Conservation (phyloP, 2,888 invertebrate genomes). For the Drosophila borborema region DNA sequence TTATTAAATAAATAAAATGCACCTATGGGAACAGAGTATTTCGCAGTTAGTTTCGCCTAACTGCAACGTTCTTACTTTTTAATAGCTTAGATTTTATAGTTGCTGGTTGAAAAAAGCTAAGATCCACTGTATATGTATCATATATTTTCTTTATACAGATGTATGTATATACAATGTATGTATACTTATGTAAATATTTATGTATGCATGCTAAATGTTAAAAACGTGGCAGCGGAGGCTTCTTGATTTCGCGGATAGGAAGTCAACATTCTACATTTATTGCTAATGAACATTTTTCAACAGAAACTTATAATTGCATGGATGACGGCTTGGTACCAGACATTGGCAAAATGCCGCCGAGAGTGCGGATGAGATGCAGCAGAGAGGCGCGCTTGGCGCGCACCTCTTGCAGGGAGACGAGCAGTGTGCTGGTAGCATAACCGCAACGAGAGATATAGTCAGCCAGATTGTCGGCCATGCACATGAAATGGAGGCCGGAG, state of each 20-base stretch:
- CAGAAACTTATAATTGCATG: not conserved
- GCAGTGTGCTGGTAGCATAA: conserved; percentile 57
- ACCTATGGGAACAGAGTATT: too few species aligned
- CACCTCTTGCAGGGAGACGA: conserved; percentile 51
- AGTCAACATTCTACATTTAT: not conserved
- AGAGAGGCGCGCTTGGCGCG: conserved; percentile 33
- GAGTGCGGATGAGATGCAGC: conserved; percentile 48
- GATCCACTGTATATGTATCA: too few species aligned
- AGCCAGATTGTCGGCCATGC: conserved; percentile 53
- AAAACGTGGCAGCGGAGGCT: not conserved
- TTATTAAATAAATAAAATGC: too few species aligned
- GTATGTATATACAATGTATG: too few species aligned
- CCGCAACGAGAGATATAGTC: conserved; percentile 58
- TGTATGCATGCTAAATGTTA: too few species aligned
- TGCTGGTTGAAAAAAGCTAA: too few species aligned
- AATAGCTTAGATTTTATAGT: too few species aligned
- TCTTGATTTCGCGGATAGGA: not conserved
- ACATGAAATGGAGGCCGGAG: conserved; percentile 57
- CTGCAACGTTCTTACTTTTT: too few species aligned
- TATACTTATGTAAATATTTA: not conserved
- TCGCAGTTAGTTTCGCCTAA: too few species aligned
- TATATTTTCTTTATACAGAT: too few species aligned
- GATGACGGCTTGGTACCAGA: not conserved
- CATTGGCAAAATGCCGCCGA: conserved; percentile 42
- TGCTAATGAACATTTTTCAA: not conserved